Conservation (phyloP, 2,113 vertebrate species). For the Zapornia atra region DNA sequence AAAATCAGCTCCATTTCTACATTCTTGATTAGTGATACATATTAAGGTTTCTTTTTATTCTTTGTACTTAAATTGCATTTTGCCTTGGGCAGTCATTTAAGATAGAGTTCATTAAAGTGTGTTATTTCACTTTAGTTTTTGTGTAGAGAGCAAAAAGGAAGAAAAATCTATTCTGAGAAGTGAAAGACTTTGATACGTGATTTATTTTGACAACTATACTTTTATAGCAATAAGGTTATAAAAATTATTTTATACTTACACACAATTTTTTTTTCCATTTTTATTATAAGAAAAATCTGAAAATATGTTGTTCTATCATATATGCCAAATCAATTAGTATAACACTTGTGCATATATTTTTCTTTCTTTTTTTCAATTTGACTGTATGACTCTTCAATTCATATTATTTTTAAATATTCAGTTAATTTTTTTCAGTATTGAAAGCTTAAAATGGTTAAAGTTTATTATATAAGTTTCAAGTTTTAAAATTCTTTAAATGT, state of each 20-base stretch:
- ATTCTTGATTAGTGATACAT: conserved; percentile 47
- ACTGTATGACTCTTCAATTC: not conserved
- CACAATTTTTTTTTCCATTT: not conserved
- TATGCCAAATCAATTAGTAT: not conserved
- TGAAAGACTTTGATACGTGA: not conserved
- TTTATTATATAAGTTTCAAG: not conserved
- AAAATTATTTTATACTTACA: not conserved
- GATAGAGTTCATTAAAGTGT: conserved; percentile 49
- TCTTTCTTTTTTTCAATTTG: not conserved
- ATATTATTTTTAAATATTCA: not conserved
- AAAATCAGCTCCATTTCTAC: conserved; percentile 34
- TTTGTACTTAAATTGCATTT: conserved; percentile 57
- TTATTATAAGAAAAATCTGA: not conserved
- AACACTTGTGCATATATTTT: not conserved
- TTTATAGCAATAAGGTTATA: not conserved
- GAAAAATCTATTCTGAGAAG: not conserved
- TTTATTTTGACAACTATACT: conserved; percentile 21
- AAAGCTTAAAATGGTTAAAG: not conserved
- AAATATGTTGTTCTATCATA: not conserved
- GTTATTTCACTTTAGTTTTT: conserved; percentile 38
- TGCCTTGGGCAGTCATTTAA: conserved; percentile 41
- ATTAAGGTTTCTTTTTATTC: conserved; percentile 55
- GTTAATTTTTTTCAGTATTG: not conserved
- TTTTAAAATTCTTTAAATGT: not conserved
- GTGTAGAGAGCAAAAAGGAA: not conserved